Percentiles rank a stretch among this genome's conserved stretches.
These are phyloP conservation scores for Aleiodes leptofemur DNA, from an alignment of 2,888 invertebrate species.

Conservation along the genomic window DNA sequence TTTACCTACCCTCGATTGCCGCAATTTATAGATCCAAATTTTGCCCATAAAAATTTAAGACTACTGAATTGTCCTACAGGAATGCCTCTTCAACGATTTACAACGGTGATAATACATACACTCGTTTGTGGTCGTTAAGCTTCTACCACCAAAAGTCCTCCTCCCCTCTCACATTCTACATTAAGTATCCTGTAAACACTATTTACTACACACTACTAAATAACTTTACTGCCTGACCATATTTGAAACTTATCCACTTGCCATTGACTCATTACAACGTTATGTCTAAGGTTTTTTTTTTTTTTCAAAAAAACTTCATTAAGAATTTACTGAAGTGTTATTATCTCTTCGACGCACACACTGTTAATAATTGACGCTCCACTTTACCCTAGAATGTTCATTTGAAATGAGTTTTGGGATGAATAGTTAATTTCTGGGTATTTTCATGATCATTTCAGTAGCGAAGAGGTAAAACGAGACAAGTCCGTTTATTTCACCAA, in stretches of 20 bases:
- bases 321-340: slow-evolving; percentile 15
- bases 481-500: too few relatives aligned
- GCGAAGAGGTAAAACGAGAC: too few relatives aligned
- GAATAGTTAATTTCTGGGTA: too few relatives aligned
- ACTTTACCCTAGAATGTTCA: too few relatives aligned
- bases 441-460: too few relatives aligned
- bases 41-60: slow-evolving; percentile 13
- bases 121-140: slow-evolving; percentile 39
- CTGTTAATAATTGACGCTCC: too few relatives aligned
- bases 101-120: slow-evolving; percentile 37
- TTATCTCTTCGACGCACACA: background rate
- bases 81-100: slow-evolving; percentile 58
- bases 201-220: slow-evolving; percentile 65
- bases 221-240: slow-evolving; percentile 60
- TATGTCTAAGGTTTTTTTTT: background rate
- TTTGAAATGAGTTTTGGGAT: too few relatives aligned
- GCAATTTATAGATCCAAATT: slow-evolving; percentile 17
- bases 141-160: slow-evolving; percentile 49
- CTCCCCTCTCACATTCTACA: slow-evolving; percentile 61
- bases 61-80: slow-evolving; percentile 19
- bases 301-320: slow-evolving; percentile 6
- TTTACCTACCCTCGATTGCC: slow-evolving; percentile 8
- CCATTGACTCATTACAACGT: slow-evolving; percentile 8
- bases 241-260: slow-evolving; percentile 21
- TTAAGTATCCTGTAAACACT: slow-evolving; percentile 67